A percentile compares a stretch with the other conserved stretches of the same genome.
Conservation (phyloP, 2,888 invertebrate genomes). For the Epinotia brunnichana region DNA sequence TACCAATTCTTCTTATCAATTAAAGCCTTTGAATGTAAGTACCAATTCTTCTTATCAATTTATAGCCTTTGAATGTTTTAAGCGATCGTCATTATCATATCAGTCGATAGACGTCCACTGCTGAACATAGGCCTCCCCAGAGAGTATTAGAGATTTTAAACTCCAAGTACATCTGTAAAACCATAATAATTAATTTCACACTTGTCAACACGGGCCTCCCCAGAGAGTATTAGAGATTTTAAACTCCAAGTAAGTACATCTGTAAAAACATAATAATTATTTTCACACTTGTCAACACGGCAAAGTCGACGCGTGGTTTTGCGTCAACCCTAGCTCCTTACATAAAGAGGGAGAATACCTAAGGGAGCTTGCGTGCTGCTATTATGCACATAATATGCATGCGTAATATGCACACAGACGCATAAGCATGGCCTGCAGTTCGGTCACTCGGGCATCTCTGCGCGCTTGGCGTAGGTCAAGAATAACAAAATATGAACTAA, state of each 20-base stretch:
- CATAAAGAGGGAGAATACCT: conserved; percentile 64
- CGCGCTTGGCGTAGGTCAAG: conserved; percentile 68
- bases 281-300: background rate
- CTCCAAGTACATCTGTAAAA: background rate
- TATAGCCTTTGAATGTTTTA: background rate
- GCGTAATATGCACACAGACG: conserved; percentile 45
- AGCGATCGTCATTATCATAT: too few species aligned
- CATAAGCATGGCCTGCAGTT: conserved; percentile 48
- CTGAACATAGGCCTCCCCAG: too few species aligned
- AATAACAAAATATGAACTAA: conserved; percentile 40
- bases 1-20: background rate
- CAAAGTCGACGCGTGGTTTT: background rate
- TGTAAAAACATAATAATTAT: background rate
- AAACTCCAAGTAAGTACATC: background rate
- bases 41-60: background rate
- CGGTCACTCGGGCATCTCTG: conserved; percentile 68
- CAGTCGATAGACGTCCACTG: too few species aligned
- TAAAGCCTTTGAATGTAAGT: background rate
- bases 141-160: background rate
- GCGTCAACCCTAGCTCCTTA: conserved; percentile 62
- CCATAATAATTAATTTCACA: conserved; percentile 2
- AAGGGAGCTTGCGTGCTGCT: conserved; percentile 61
- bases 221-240: background rate
- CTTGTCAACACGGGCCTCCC: background rate
- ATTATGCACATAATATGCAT: conserved; percentile 51